Conservation (phyloP, 1,140 invertebrate genomes). For the Drosophila pandora region DNA sequence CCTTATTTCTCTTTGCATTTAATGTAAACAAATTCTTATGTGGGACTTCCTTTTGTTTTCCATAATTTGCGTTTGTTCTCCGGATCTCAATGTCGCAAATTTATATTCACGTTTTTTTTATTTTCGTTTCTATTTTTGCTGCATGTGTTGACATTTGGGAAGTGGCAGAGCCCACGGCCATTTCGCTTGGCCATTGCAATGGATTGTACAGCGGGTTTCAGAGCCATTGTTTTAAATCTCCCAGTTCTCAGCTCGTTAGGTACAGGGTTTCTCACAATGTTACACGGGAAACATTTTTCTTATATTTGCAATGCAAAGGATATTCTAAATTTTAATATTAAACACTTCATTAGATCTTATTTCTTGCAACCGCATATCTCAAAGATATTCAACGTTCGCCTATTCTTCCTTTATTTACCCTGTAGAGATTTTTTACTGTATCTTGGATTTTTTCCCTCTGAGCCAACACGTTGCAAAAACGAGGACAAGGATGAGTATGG, state of each 20-base stretch:
- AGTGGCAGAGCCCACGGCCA: conserved; percentile 46
- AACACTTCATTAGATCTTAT: too few relatives aligned
- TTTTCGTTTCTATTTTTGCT: conserved; percentile 38
- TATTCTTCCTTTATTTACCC: too few relatives aligned
- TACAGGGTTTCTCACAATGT: conserved; percentile 17
- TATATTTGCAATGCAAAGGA: too few relatives aligned
- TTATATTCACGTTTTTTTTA: conserved; percentile 1
- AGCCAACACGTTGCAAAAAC: conserved; percentile 30
- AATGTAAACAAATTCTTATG: conserved; percentile 56
- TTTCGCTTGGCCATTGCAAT: conserved; percentile 35
- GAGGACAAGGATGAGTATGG: conserved; percentile 51
- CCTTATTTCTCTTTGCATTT: conserved; percentile 32
- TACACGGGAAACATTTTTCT: not conserved
- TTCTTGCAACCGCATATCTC: too few relatives aligned
- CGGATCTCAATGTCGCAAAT: conserved; percentile 40
- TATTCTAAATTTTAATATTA: too few relatives aligned
- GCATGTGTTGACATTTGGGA: conserved; percentile 41
- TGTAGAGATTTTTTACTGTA: not conserved
- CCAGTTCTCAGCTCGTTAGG: conserved; percentile 60
- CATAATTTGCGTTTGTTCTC: conserved; percentile 62
- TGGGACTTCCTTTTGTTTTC: conserved; percentile 40
- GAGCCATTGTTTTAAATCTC: conserved; percentile 29
- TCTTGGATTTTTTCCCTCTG: not conserved
- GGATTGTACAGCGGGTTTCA: conserved; percentile 40
- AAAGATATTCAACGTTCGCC: too few relatives aligned